Conservation (phyloP, 2,888 invertebrate species). For the Athetis lepigone region DNA sequence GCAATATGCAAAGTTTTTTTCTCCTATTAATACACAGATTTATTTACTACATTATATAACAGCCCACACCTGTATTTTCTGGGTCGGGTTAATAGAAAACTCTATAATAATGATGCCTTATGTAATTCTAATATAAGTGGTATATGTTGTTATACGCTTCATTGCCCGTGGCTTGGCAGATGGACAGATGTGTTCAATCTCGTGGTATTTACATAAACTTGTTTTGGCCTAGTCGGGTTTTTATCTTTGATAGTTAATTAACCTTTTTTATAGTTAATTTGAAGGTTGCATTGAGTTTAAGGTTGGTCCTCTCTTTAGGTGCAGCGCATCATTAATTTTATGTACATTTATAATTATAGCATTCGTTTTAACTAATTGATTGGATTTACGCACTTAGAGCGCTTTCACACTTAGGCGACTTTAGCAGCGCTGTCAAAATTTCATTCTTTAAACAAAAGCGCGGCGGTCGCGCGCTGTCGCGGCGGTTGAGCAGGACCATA, state of each 20-base stretch:
- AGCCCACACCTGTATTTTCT: constrained; percentile 5
- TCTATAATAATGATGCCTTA: constrained; percentile 12
- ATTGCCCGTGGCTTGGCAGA: constrained; percentile 15
- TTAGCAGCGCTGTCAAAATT: no score
- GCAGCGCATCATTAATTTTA: no score
- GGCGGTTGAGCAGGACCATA: no score
- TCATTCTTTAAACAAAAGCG: no score
- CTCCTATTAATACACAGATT: no score
- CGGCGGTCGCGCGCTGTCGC: no score
- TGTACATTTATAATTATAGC: no score
- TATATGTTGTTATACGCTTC: background rate
- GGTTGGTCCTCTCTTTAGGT: background rate
- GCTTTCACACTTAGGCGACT: no score
- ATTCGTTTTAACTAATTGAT: no score
- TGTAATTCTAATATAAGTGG: background rate
- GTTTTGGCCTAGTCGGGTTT: constrained; percentile 30
- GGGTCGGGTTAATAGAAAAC: constrained; percentile 15
- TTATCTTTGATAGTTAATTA: constrained; percentile 35
- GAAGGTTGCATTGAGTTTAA: constrained; percentile 19
- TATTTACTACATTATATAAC: background rate
- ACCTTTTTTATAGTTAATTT: background rate
- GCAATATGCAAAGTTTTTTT: no score
- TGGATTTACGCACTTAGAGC: no score
- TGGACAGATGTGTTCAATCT: constrained; percentile 16
- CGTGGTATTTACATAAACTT: constrained; percentile 33